Base-by-base conservation (phyloP, 2,113 vertebrate genomes). In the Gallinago media region DNA sequence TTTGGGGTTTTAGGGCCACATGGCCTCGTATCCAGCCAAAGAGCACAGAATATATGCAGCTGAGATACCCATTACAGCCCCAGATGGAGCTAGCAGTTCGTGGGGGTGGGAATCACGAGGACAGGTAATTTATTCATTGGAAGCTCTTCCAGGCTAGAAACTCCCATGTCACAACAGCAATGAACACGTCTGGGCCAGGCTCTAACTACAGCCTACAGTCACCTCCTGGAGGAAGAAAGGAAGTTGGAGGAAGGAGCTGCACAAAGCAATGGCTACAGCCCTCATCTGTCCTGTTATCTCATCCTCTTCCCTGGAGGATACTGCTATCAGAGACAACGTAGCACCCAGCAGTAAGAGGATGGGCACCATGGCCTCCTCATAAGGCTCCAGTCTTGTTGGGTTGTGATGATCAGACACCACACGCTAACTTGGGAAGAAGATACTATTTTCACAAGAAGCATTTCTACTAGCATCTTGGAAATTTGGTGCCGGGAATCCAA, bases 111-210 rank as follows among this genome's bases (percentile, higher is more conserved):
- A 80, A 77, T 16, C 4, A 0, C 31, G 15, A 71, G 26, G 13
- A 77, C 12, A 67, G 19, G 32, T 54, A 59, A 38, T 70, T 67
- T 76, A 47, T 40, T 73, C 36, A 62, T 0, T 85, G 46, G 67
- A 88, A 88, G 26, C 11, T 88, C 27, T 82, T 74, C 74, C 63
- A 71, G 47, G 72, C 18, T 61, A 86, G 47, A 86, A 88, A 61
- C 27, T 52, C 76, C 47, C 74, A 77, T 44, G 31, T 3, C 36
- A 36, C 44, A 74, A 61, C 5, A 80, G 36, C 10, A 74, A 32
- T 0, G 1, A 79, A 70, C 4, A 21, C 9, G 4, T 71, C 68
- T 74, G 12, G 19, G 26, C 25, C 29, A 49, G 11, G 31, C 2
- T 84, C 47, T 31, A 72, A 23, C n/a, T 61, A 21, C 44, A 73